Percentiles rank a stretch among this genome's conserved stretches.
These are phyloP conservation scores for Lepus americanus DNA, from an alignment of 2,113 vertebrate species.

Conservation along the genomic window DNA sequence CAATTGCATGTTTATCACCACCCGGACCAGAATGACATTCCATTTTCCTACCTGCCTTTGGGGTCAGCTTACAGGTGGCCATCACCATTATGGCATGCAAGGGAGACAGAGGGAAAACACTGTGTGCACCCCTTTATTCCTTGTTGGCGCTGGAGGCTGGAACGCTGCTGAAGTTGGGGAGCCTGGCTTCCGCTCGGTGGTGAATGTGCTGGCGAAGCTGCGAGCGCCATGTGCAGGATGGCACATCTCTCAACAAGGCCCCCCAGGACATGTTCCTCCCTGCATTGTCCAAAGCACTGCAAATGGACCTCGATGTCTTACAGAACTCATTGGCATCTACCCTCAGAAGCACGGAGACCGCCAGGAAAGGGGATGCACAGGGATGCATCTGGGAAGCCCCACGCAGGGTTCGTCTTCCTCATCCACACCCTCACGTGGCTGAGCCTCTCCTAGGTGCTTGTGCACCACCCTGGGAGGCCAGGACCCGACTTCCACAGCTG, in stretches of 20 bases:
- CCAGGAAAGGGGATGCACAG: not conserved
- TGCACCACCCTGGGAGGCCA: not conserved
- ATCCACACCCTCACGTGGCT: no score
- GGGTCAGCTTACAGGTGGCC: not conserved
- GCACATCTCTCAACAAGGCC: not conserved
- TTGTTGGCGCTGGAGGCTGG: not conserved
- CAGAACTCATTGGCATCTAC: not conserved
- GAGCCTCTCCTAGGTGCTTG: no score
- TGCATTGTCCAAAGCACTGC: not conserved
- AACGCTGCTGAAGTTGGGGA: no score
- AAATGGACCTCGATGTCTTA: not conserved
- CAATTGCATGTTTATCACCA: not conserved
- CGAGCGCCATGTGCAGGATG: not conserved
- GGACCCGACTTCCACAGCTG: fast-evolving
- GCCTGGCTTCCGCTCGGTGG: not conserved
- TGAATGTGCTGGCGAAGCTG: not conserved
- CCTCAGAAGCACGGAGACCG: not conserved
- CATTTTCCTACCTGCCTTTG: not conserved
- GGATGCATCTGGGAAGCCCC: fast-evolving
- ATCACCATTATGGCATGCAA: not conserved
- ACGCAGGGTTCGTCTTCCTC: no score
- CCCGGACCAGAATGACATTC: not conserved
- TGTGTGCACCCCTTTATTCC: not conserved
- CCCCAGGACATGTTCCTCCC: not conserved
- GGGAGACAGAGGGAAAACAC: not conserved